phyloP scores from a whole-genome alignment of 2,113 vertebrate genomes.

The Pangasianodon gigas region DNA sequence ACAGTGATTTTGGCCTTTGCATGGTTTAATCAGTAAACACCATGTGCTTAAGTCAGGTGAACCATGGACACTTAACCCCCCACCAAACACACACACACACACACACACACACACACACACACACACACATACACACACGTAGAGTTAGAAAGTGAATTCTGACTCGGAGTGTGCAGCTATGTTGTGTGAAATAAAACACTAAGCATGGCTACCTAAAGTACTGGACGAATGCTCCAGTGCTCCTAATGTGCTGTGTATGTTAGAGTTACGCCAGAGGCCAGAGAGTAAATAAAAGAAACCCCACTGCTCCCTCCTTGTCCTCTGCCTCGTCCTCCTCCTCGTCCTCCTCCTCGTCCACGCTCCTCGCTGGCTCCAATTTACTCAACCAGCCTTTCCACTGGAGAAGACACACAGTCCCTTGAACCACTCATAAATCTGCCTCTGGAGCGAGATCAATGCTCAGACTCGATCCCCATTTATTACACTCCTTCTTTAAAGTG shows the following conservation, averaged over 20 bases:
- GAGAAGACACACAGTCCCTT: slow-evolving; percentile 31
- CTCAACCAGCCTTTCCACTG: slow-evolving; percentile 23
- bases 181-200: slow-evolving; percentile 32
- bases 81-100: too few species aligned
- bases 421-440: slow-evolving; percentile 47
- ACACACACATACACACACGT: too few species aligned
- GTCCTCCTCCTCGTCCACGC: neutral
- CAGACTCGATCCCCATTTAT: slow-evolving; percentile 53
- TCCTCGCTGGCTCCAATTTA: slow-evolving; percentile 45
- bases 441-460: slow-evolving; percentile 57
- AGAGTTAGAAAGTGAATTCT: neutral
- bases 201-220: slow-evolving; percentile 20
- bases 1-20: neutral
- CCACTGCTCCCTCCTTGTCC: slow-evolving; percentile 11
- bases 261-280: slow-evolving; percentile 19
- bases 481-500: slow-evolving; percentile 47
- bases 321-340: slow-evolving; percentile 4
- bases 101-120: too few species aligned
- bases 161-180: neutral
- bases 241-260: slow-evolving; percentile 26
- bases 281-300: slow-evolving; percentile 49
- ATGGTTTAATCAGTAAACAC: neutral
- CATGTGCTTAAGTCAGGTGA: neutral
- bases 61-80: too few species aligned
- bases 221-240: neutral